phyloP scores from a whole-genome alignment of 2,113 vertebrate species.

The Pampusana beccarii region DNA sequence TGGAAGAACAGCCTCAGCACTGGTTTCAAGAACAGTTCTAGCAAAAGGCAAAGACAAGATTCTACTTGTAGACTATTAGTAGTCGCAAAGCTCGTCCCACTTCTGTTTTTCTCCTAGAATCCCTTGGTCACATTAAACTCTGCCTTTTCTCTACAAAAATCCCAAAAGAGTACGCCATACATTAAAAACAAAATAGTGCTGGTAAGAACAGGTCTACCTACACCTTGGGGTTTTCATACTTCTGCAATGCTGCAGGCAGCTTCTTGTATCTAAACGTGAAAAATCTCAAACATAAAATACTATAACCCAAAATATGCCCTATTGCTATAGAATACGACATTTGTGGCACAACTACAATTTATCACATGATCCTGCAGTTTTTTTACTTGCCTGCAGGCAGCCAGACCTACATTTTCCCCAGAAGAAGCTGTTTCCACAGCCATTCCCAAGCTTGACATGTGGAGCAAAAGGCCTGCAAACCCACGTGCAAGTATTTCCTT shows the following conservation, averaged over 20 bases:
- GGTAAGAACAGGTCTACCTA: neutral
- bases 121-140: neutral
- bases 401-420: neutral
- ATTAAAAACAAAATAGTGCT: neutral
- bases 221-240: neutral
- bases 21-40: neutral
- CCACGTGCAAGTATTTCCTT: neutral
- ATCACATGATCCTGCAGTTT: neutral
- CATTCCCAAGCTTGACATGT: fast-evolving
- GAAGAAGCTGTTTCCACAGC: neutral
- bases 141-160: neutral
- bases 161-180: neutral
- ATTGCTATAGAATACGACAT: neutral
- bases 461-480: neutral
- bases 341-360: neutral
- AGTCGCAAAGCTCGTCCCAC: neutral
- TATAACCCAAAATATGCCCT: neutral
- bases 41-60: neutral
- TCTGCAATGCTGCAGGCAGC: neutral
- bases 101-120: neutral
- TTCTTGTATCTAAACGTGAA: neutral
- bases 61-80: neutral
- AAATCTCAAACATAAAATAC: neutral
- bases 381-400: neutral
- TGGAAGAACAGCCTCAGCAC: neutral